Evolutionary conservation across 2,888 invertebrate species (phyloP).

Genomic region (Ecdyonurus torrentis): DNA sequence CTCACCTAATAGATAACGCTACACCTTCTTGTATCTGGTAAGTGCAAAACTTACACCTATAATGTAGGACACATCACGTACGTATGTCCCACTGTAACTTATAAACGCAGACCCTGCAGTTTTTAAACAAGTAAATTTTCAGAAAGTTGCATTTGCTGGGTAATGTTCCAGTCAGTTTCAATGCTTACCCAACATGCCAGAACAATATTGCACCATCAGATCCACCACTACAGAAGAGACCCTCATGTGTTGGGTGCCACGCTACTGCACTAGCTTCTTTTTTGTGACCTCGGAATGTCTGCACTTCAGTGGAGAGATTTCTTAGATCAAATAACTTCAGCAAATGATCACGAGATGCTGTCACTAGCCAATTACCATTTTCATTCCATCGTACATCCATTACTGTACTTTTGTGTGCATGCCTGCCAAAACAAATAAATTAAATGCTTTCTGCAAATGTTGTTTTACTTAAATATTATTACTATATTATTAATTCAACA

Average conservation of each 20-base stretch:
- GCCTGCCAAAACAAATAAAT: conserved; percentile 32
- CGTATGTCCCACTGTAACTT: too few species aligned
- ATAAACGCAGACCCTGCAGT: too few species aligned
- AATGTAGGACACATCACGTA: too few species aligned
- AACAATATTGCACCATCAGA: conserved; percentile 97
- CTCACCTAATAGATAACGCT: too few species aligned
- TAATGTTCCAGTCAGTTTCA: too few species aligned
- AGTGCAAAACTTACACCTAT: too few species aligned
- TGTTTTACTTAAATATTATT: too few species aligned
- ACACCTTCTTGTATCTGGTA: too few species aligned
- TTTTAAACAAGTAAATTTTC: too few species aligned
- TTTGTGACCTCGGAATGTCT: conserved; percentile 96
- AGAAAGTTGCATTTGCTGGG: too few species aligned
- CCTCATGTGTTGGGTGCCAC: conserved; percentile 98
- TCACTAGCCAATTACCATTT: conserved; percentile 98
- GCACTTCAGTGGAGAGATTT: conserved; percentile 87
- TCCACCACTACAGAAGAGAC: conserved; percentile 92
- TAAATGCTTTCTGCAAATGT: neutral
- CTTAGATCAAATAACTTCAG: conserved; percentile 95
- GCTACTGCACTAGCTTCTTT: conserved; percentile 94
- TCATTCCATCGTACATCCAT: conserved; percentile 99
- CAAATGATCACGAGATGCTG: conserved; percentile 94
- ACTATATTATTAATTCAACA: neutral
- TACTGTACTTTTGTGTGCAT: conserved; percentile 98
- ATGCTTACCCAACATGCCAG: conserved; percentile 86